Evolutionary conservation across 1,140 invertebrate genomes (phyloP).

Genomic region (Leucophenga varia): DNA sequence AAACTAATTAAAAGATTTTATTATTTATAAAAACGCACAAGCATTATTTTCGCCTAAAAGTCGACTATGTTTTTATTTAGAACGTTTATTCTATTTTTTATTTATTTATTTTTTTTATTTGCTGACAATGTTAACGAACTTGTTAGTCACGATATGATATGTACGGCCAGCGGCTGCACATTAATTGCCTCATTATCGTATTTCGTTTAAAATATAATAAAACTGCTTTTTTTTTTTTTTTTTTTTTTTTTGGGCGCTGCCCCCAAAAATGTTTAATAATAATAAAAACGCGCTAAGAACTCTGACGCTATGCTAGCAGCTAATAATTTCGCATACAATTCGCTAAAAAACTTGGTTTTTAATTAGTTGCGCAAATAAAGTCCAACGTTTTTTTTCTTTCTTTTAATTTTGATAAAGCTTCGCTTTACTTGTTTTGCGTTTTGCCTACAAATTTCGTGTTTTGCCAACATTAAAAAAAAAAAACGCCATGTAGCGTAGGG

Average conservation of each 20-base stretch:
- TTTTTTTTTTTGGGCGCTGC: background rate
- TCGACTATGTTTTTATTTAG: no score
- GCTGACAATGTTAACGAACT: no score
- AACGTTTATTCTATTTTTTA: no score
- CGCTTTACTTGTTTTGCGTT: background rate
- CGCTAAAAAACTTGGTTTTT: slow-evolving; percentile 15
- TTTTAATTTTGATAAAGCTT: no score
- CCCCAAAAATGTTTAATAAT: background rate
- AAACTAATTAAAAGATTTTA: no score
- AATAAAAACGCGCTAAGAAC: background rate
- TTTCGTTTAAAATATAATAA: slow-evolving; percentile 9
- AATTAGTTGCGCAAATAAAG: slow-evolving; percentile 24
- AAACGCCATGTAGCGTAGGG: background rate
- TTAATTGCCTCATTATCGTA: slow-evolving; percentile 19
- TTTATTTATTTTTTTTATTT: no score
- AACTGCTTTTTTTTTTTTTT: background rate
- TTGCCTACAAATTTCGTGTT: background rate
- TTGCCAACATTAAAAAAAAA: background rate
- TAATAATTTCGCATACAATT: slow-evolving; percentile 3
- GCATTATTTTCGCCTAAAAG: no score
- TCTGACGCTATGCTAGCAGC: background rate
- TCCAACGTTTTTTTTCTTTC: background rate
- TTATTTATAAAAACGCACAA: no score
- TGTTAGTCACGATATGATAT: no score
- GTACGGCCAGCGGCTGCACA: no score